Evolutionary conservation across 2,888 invertebrate species (phyloP), one percentile per base, ranked within the genome.

Genomic region (Hetaerina titia): DNA sequence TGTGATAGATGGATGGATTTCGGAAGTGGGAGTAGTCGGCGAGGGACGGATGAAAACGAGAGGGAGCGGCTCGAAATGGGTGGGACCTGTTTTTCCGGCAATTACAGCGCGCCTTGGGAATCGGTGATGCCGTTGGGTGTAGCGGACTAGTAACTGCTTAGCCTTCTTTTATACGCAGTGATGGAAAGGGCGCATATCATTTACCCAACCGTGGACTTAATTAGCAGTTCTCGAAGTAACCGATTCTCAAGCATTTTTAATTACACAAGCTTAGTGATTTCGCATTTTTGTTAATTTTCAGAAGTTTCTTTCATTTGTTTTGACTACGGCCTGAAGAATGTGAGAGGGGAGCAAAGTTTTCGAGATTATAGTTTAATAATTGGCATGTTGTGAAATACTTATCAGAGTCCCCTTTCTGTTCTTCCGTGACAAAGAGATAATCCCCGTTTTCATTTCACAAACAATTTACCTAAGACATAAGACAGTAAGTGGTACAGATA

Each of bases 81-180:
- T 11, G 74, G 64, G 69, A 74, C 69, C 69, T 92, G 92, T 92
- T 92, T 92, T 69, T 69, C 74, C 92, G 69, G 92, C 69, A 92
- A 92, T 92, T 92, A 92, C 74, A n/a, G 31, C 92, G 56, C 92
- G 92, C 92, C 92, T 92, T 92, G 92, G 92, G 92, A 92, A 92
- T 92, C 92, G 69, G 56, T 81, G 31, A 69, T 69, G 56, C 69
- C 45, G 13, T 22, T 92, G 92, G 31, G 81, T 57, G 92, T 45
- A 45, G 90, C 45, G 22, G 22, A 5, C 31, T 22, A 13, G 31
- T 81, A 31, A 25, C 81, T 31, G 11, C 31, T 81, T 31, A 15
- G 31, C 81, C 69, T 22, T 81, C 31, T 31, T 81, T 90, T 90
- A 60, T 15, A 31, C 25, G 90, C 31, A 13, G 45, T n/a, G 25